A percentile compares a stretch with the other conserved stretches of the same genome.
phyloP scores from a whole-genome alignment of 2,888 invertebrate species.

The Sminthurinus aureus region DNA sequence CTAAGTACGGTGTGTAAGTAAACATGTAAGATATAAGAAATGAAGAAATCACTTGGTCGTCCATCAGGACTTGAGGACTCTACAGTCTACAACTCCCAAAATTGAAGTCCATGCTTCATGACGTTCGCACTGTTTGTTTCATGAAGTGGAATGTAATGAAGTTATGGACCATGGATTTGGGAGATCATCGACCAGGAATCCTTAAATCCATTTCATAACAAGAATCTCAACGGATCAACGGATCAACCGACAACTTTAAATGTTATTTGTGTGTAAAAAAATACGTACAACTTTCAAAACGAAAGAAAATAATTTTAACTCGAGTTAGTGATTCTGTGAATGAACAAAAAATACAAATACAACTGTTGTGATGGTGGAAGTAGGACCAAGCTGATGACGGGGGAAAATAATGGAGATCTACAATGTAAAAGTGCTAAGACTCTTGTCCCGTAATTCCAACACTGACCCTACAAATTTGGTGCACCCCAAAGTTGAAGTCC shows the following conservation, averaged over 20 bases:
- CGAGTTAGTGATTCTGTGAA: too few relatives aligned
- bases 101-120: slow-evolving; percentile 92
- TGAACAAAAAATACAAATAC: too few relatives aligned
- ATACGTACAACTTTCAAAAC: neutral
- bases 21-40: too few relatives aligned
- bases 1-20: neutral
- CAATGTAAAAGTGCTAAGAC: neutral
- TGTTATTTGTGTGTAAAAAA: neutral
- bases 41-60: too few relatives aligned
- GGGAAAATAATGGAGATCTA: neutral
- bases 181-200: slow-evolving; percentile 46
- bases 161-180: slow-evolving; percentile 59
- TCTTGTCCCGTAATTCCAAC: neutral
- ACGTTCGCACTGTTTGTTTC: slow-evolving; percentile 81
- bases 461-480: neutral
- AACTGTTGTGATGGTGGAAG: too few relatives aligned
- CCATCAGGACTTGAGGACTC: neutral
- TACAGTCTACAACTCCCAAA: slow-evolving; percentile 50
- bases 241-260: neutral
- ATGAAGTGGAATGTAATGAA: slow-evolving; percentile 97
- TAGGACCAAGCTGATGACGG: neutral
- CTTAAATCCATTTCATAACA: neutral
- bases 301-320: neutral
- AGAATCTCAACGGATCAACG: neutral
- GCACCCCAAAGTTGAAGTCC: slow-evolving; percentile 72